Conservation (phyloP, 2,113 vertebrate species). For the Platycercus adscitus region DNA sequence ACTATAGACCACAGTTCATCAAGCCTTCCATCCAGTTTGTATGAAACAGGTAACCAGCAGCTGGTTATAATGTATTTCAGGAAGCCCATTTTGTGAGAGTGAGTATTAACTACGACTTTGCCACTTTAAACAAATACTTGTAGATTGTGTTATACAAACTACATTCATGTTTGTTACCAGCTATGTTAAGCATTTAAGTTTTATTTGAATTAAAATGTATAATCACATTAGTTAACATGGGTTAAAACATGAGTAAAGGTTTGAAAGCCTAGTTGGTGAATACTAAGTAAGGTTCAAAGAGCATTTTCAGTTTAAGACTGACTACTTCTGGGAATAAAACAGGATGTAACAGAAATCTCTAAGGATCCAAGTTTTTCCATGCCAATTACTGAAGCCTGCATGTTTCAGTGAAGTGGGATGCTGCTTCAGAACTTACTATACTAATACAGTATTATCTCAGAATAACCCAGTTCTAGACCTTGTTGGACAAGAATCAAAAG, state of each 20-base stretch:
- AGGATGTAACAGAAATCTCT: not conserved
- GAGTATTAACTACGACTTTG: not conserved
- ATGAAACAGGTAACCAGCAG: not conserved
- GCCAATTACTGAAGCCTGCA: not conserved
- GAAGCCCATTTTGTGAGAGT: not conserved
- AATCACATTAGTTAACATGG: not conserved
- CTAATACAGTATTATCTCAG: not conserved
- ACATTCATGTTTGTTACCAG: not conserved
- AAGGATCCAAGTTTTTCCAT: not conserved
- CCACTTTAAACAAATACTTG: not conserved
- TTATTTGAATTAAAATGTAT: not conserved
- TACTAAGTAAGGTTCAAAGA: not conserved
- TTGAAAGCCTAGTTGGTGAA: not conserved
- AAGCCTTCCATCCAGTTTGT: not conserved
- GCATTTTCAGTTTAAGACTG: not conserved
- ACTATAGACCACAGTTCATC: not conserved
- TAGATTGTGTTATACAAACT: not conserved
- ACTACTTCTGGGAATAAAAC: not conserved
- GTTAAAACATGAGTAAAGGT: not conserved
- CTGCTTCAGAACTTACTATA: not conserved
- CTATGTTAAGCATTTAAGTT: not conserved
- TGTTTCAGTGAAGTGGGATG: not conserved
- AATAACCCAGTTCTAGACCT: not conserved
- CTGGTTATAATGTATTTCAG: not conserved
- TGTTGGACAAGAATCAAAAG: slow-evolving; percentile 5